Evolutionary conservation across 2,797 vertebrate genomes (phyloP).

Genomic region (Malacoctenus gilli): DNA sequence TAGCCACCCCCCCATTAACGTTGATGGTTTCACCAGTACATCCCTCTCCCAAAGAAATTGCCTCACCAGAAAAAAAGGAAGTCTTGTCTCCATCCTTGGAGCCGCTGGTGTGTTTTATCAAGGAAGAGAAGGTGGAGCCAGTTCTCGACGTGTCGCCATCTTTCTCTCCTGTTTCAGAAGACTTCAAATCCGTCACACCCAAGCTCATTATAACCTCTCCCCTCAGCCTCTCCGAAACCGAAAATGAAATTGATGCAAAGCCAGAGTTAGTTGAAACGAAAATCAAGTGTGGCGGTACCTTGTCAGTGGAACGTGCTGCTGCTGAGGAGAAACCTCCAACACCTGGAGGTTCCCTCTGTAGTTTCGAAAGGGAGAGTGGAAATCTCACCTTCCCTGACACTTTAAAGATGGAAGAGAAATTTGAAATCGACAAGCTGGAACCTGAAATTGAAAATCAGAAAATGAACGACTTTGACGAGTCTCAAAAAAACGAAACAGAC

Average conservation of each 20-base stretch:
- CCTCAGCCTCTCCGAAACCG: constrained; percentile 58
- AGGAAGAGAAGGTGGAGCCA: constrained; percentile 69
- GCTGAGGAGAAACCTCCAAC: constrained; percentile 86
- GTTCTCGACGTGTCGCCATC: constrained; percentile 48
- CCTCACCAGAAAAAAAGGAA: constrained; percentile 65
- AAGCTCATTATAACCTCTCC: constrained; percentile 65
- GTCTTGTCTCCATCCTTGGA: constrained; percentile 47
- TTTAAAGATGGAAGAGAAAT: constrained; percentile 76
- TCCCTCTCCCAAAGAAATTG: constrained; percentile 61
- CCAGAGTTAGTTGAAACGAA: constrained; percentile 66
- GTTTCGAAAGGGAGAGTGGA: constrained; percentile 73
- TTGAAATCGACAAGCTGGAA: constrained; percentile 72
- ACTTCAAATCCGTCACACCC: constrained; percentile 68
- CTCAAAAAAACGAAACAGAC: constrained; percentile 77
- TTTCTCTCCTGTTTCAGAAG: constrained; percentile 59
- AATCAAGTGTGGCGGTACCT: constrained; percentile 62
- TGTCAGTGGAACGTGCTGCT: constrained; percentile 69
- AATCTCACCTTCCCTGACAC: constrained; percentile 67
- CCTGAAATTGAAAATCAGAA: constrained; percentile 66
- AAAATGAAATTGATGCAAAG: constrained; percentile 66
- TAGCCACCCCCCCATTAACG: constrained; percentile 51
- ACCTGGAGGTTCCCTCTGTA: constrained; percentile 79
- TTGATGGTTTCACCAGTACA: constrained; percentile 46
- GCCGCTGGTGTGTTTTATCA: constrained; percentile 43
- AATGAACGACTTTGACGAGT: constrained; percentile 44